Base-by-base conservation (phyloP, 2,797 vertebrate genomes). In the Trichosurus vulpecula region DNA sequence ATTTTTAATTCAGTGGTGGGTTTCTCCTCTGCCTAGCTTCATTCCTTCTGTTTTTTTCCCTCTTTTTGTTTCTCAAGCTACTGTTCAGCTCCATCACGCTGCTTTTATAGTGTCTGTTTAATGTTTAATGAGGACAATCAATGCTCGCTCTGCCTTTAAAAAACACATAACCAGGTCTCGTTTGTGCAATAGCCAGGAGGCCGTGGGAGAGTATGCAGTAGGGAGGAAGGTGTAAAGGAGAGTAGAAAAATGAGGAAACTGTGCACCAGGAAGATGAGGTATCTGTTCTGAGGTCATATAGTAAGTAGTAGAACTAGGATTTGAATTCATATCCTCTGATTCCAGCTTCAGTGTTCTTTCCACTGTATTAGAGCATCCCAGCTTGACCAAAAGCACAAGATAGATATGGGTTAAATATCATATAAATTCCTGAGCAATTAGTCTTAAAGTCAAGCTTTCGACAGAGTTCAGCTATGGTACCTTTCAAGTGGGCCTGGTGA, bases 41-140 rank as follows among this genome's bases (percentile, higher is more conserved):
- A 96, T 97, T 66, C 25, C 74, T 47, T 87, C 51, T 87, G 74
- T 51, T 11, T 27, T 87, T 54, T 81, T 94, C 54, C 22, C 58
- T 95, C 29, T 25, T 57, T 96, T 97, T 96, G 93, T 95, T 91
- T 56, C 58, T 93, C 89, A 90, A 97, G 58, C 5, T 95, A 1
- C 54, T 96, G 61, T 52, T 97, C 93, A 74, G 2, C 58, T 97
- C 1, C 61, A 87, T 97, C 81, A 92, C 53, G 57, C 27, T 97
- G 51, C 13, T 96, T 97, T 98, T 91, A 96, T 51, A 97, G 94
- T 35, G 91, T 91, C 91, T 94, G 91, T 96, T 96, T 56, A 98
- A 96, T 97, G 52, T 96, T 98, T 95, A 97, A 96, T 91, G 95
- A 97, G 97, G 96, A 94, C 16, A 93, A 97, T 98, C 91, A 96